A percentile compares a stretch with the other conserved stretches of the same genome.
phyloP scores from a whole-genome alignment of 2,797 vertebrate species.

The Heliangelus exortis region DNA sequence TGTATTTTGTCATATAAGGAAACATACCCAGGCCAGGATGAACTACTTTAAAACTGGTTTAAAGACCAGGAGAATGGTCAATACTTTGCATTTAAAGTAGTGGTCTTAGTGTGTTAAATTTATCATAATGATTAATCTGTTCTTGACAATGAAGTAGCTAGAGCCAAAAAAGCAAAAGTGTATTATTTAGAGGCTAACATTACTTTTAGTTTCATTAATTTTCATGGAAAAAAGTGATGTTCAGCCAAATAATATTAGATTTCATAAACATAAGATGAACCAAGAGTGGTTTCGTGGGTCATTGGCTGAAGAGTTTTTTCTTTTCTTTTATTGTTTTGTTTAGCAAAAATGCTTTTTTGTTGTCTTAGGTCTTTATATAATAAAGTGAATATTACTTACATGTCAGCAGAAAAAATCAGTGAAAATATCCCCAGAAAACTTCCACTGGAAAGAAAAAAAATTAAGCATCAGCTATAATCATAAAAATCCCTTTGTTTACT shows the following conservation, averaged over 20 bases:
- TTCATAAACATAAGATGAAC: neutral
- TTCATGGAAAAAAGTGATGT: neutral
- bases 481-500: neutral
- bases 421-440: neutral
- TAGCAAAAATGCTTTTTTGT: neutral
- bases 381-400: neutral
- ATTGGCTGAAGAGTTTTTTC: neutral
- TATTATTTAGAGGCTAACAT: neutral
- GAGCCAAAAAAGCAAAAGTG: neutral
- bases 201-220: neutral
- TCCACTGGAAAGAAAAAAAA: neutral
- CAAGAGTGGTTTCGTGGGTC: neutral
- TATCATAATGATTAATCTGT: neutral
- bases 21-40: fast-evolving
- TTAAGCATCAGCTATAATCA: neutral
- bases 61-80: neutral
- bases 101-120: neutral
- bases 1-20: neutral
- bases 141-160: neutral
- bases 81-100: neutral
- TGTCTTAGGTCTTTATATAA: neutral
- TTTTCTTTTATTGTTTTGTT: neutral
- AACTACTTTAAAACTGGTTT: neutral
- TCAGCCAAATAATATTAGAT: neutral
- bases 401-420: neutral